Percentiles rank a stretch among this genome's conserved stretches.
These are phyloP conservation scores for Oryzias curvinotus DNA, from an alignment of 2,113 vertebrate genomes.

Conservation along the genomic window DNA sequence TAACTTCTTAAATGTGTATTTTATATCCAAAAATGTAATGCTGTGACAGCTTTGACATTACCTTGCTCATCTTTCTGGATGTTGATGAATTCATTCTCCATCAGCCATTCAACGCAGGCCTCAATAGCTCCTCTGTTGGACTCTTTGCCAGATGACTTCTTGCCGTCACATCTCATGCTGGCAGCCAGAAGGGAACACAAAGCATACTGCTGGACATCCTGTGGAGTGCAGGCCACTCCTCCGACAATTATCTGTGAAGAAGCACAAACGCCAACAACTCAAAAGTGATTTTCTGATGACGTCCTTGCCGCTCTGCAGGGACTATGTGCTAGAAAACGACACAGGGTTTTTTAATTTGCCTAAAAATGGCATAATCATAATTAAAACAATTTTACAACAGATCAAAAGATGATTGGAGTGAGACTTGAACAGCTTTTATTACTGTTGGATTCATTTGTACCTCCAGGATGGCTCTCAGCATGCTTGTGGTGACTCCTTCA, in stretches of 20 bases:
- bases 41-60: background rate
- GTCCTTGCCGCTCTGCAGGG: too few species aligned
- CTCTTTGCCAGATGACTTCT: slow-evolving; percentile 28
- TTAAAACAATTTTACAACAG: too few species aligned
- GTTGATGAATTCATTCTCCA: slow-evolving; percentile 94
- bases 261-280: too few species aligned
- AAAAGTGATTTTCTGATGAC: too few species aligned
- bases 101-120: slow-evolving; percentile 88
- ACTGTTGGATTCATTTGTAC: slow-evolving; percentile 58
- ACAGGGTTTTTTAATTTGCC: too few species aligned
- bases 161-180: slow-evolving; percentile 57
- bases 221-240: slow-evolving; percentile 87
- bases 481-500: slow-evolving; percentile 86
- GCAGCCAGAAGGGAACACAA: slow-evolving; percentile 91
- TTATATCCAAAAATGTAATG: background rate
- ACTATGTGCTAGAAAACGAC: too few species aligned
- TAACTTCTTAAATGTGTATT: background rate
- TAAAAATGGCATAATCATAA: too few species aligned
- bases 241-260: slow-evolving; percentile 88
- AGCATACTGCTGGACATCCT: slow-evolving; percentile 87
- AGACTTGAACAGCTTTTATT: background rate
- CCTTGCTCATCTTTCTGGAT: slow-evolving; percentile 75
- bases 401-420: too few species aligned
- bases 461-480: slow-evolving; percentile 96
- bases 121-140: slow-evolving; percentile 80